Evolutionary conservation across 2,888 invertebrate genomes (phyloP), one percentile per base, ranked within the genome.

Genomic region (Dolomedes plantarius): DNA sequence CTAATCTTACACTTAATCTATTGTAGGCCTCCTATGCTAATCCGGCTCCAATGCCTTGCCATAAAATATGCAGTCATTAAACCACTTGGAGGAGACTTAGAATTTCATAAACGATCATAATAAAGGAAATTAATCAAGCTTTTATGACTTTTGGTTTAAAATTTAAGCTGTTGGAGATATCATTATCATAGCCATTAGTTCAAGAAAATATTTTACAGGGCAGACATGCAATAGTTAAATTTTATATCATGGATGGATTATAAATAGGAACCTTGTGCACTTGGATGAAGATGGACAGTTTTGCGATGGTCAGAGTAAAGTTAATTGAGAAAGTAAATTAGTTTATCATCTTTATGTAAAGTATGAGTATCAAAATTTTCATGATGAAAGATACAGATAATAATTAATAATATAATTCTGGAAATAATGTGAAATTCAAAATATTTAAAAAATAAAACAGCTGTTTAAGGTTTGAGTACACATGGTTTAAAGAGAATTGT

Each of bases 101-200:
- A 56, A 56, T 56, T 56, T 23, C 56, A 56, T n/a, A 23, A 56
- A 56, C 56, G 56, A 56, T 56, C 56, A 23, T 56, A 23, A 56
- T 56, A 56, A 19, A 56, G 23, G 19, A 56, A 23, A 56, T 56
- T 56, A 56, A 56, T 56, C 56, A 23, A 1, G 23, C 56, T 56
- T 56, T 56, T 56, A 56, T 56, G 56, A 56, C 56, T 56, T 56
- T 23, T 56, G 56, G 56, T 56, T 56, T 56, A 23, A 56, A 9
- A 16, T 46, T 46, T 56, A 56, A 19, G 56, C 19, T 23, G 1
- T 56, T 5, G 3, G 13, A 16, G 19, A 1, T 23, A 23, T 23
- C 56, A 56, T 56, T 56, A 23, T 23, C 19, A 23, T 23, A 3
- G 23, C 3, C 19, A 23, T 23, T 56, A 23, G 3, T 19, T 23